These are phyloP conservation scores for Etheostoma cragini DNA, from an alignment of 2,113 vertebrate genomes.

Conservation along the genomic window DNA sequence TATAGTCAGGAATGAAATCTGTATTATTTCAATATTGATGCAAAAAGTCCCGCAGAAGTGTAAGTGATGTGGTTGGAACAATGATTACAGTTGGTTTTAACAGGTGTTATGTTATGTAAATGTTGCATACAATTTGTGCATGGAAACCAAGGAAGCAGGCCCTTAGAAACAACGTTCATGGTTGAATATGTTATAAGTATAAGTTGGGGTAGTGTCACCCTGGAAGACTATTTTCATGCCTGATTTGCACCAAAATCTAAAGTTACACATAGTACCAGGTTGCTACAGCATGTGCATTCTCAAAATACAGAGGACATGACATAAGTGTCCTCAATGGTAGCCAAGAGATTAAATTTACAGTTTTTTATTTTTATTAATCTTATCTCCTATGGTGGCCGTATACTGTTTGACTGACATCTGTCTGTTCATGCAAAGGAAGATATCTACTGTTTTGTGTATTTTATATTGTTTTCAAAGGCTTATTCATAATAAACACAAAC, in stretches of 20 bases:
- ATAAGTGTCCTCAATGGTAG: not conserved
- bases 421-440: not conserved
- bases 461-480: slow-evolving; percentile 22
- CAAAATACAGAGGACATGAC: not conserved
- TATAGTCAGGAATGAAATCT: not conserved
- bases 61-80: not conserved
- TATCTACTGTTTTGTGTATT: not conserved
- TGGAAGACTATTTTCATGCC: not conserved
- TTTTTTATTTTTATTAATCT: not conserved
- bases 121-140: not conserved
- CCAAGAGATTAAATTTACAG: not conserved
- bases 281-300: not conserved
- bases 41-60: not conserved
- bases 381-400: no score
- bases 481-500: slow-evolving; percentile 41
- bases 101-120: not conserved
- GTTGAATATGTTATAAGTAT: not conserved
- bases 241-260: not conserved
- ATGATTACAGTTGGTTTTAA: not conserved
- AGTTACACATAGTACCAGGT: not conserved
- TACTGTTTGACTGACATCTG: not conserved
- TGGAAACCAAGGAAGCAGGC: not conserved
- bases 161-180: not conserved
- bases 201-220: not conserved
- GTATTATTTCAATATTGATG: not conserved